Conservation (phyloP, 2,888 invertebrate genomes). For the Rhyacophila evoluta region DNA sequence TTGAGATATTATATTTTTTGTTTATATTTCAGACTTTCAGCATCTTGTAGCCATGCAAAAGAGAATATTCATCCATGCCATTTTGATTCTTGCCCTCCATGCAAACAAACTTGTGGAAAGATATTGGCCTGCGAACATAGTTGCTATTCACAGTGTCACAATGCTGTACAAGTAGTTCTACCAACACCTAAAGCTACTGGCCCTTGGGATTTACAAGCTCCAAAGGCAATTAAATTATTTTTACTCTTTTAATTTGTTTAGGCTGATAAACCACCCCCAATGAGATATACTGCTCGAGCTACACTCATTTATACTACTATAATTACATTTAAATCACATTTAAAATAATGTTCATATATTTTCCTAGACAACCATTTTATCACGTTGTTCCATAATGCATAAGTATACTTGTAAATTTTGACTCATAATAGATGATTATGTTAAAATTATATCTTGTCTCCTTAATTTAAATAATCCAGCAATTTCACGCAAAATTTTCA, state of each 20-base stretch:
- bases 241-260: constrained; percentile 39
- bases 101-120: constrained; percentile 80
- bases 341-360: too few relatives aligned
- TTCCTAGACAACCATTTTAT: too few relatives aligned
- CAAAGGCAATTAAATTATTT: constrained; percentile 59
- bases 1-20: too few relatives aligned
- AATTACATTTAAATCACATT: not conserved
- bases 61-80: constrained; percentile 84
- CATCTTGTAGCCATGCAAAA: constrained; percentile 85
- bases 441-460: too few relatives aligned
- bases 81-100: constrained; percentile 86
- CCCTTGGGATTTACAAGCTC: constrained; percentile 74
- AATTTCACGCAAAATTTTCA: too few relatives aligned
- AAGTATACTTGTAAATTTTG: not conserved
- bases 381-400: too few relatives aligned
- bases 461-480: too few relatives aligned
- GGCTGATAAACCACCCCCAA: constrained; percentile 16
- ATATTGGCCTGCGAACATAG: constrained; percentile 73
- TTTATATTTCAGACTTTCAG: constrained; percentile 74
- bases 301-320: constrained; percentile 5
- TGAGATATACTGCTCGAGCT: not conserved
- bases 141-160: constrained; percentile 82
- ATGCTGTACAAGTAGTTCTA: constrained; percentile 76
- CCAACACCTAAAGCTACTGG: constrained; percentile 72
- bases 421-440: too few relatives aligned